phyloP scores from a whole-genome alignment of 1,140 invertebrate genomes.

The Drosophila virilis region DNA sequence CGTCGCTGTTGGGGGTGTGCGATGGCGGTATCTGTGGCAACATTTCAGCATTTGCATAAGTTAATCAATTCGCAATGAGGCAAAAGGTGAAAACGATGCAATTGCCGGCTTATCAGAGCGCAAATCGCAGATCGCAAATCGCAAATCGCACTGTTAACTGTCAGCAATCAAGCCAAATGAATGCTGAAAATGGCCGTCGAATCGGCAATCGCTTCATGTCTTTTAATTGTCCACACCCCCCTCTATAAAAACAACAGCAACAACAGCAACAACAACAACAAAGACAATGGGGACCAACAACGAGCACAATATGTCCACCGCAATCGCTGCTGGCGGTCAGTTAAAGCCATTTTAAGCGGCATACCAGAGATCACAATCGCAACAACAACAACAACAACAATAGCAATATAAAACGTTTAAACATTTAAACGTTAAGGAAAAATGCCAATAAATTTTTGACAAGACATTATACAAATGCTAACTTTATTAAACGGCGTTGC shows the following conservation, averaged over 20 bases:
- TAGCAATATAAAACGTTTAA: constrained; percentile 3
- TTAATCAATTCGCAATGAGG: constrained; percentile 83
- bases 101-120: constrained; percentile 36
- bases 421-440: constrained; percentile 51
- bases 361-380: constrained; percentile 71
- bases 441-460: constrained; percentile 80
- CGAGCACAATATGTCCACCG: constrained; percentile 38
- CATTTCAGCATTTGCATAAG: constrained; percentile 76
- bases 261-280: constrained; percentile 13
- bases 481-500: constrained; percentile 66
- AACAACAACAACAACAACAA: constrained; percentile 20
- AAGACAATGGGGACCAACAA: constrained; percentile 13
- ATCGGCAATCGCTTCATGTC: constrained; percentile 50
- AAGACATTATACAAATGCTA: constrained; percentile 79
- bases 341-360: constrained; percentile 48
- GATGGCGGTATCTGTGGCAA: constrained; percentile 41
- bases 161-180: constrained; percentile 52
- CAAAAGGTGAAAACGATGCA: constrained; percentile 70
- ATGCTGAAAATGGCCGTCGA: constrained; percentile 29
- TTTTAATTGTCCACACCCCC: constrained; percentile 59
- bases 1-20: constrained; percentile 30
- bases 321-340: constrained; percentile 48
- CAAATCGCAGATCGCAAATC: constrained; percentile 28
- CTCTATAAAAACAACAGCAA: constrained; percentile 4
- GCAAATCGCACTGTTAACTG: constrained; percentile 46